Percentiles rank a stretch among this genome's conserved stretches.
These are phyloP conservation scores for Mastigias papua DNA, from an alignment of 30 jellyfish, hydroid and myxozoan genomes.

Conservation along the genomic window DNA sequence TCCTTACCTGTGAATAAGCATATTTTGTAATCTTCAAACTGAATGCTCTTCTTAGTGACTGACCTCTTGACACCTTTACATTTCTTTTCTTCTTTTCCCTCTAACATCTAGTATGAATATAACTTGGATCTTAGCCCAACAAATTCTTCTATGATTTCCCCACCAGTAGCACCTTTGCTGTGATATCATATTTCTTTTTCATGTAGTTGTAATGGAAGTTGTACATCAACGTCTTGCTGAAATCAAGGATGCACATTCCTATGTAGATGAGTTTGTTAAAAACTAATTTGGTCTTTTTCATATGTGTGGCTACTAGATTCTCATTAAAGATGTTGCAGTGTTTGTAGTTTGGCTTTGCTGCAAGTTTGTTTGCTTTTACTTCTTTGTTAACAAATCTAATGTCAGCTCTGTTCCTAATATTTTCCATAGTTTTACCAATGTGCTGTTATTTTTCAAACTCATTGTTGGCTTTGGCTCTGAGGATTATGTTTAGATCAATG, in stretches of 20 bases:
- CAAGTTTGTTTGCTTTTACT: background rate
- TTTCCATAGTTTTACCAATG: conserved; percentile 82
- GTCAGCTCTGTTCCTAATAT: conserved; percentile 64
- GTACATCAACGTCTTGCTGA: conserved; percentile 64
- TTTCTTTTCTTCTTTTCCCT: background rate
- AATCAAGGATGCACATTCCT: conserved; percentile 61
- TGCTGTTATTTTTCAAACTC: conserved; percentile 67
- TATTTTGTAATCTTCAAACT: no score
- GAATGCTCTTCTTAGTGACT: no score
- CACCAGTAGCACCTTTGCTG: conserved; percentile 36
- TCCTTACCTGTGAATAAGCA: no score
- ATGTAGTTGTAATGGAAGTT: conserved; percentile 78
- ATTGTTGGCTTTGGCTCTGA: conserved; percentile 45
- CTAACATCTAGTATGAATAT: conserved; percentile 35
- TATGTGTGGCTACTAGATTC: conserved; percentile 58
- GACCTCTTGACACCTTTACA: background rate
- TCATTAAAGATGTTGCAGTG: background rate
- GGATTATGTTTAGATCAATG: conserved; percentile 60
- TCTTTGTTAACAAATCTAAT: conserved; percentile 29
- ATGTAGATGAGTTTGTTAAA: conserved; percentile 62
- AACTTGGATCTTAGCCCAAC: conserved; percentile 63
- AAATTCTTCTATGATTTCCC: conserved; percentile 50
- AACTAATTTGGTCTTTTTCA: conserved; percentile 11
- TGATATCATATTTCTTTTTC: conserved; percentile 15
- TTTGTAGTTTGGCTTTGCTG: conserved; percentile 50